phyloP scores from a whole-genome alignment of 2,113 vertebrate genomes.

The Saimiri boliviensis region DNA sequence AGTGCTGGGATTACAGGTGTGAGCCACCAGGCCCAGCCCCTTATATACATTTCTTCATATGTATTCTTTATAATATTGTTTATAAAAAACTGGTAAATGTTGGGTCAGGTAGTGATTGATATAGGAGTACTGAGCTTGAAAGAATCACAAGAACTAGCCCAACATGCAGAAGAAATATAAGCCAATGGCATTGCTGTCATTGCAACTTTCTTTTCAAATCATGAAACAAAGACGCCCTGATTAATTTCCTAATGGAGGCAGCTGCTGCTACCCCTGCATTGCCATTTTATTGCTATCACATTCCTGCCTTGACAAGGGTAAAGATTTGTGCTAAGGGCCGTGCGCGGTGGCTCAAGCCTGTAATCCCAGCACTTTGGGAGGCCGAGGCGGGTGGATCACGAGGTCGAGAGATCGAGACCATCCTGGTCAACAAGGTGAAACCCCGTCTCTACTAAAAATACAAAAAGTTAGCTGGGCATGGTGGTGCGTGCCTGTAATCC shows the following conservation, averaged over 20 bases:
- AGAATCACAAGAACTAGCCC: constrained; percentile 92
- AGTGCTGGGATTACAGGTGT: no score
- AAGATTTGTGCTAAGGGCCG: constrained; percentile 72
- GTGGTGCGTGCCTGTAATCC: no score
- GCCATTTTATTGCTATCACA: neutral
- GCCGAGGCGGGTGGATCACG: no score
- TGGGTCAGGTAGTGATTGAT: constrained; percentile 93
- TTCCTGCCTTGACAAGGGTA: no score
- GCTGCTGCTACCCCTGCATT: constrained; percentile 87
- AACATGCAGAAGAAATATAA: neutral
- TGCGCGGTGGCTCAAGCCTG: no score
- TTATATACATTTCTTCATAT: neutral
- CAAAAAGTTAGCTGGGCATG: no score
- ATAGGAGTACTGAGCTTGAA: constrained; percentile 93
- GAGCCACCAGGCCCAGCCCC: no score
- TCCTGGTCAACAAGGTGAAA: no score
- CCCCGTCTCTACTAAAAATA: no score
- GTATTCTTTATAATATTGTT: neutral
- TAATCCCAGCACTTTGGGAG: no score
- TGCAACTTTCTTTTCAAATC: constrained; percentile 55
- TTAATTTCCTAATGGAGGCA: constrained; percentile 88
- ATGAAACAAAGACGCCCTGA: constrained; percentile 83
- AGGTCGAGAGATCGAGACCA: no score
- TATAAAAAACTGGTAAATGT: neutral
- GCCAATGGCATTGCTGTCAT: neutral